Conservation (phyloP, 2,797 vertebrate species). For the Poecilia gillii region DNA sequence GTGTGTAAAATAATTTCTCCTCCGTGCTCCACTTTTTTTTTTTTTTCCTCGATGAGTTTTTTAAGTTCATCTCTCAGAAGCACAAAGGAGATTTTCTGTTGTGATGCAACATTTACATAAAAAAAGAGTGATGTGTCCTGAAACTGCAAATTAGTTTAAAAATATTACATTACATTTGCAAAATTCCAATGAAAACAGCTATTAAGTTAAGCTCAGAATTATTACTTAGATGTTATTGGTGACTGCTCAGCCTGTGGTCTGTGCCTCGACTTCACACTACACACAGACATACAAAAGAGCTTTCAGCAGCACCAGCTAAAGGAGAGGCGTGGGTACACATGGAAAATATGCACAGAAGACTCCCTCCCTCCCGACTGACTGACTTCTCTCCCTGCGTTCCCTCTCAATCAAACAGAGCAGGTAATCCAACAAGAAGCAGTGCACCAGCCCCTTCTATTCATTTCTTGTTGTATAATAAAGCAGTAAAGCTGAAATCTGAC, state of each 20-base stretch:
- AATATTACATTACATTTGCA: neutral
- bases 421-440: constrained; percentile 61
- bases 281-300: constrained; percentile 74
- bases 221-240: constrained; percentile 8
- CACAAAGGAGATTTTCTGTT: neutral
- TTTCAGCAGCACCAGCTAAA: constrained; percentile 70
- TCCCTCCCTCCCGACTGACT: constrained; percentile 28
- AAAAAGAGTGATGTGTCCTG: neutral
- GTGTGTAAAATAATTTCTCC: neutral
- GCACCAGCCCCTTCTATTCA: constrained; percentile 47
- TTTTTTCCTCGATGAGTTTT: neutral
- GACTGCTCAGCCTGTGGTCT: constrained; percentile 18
- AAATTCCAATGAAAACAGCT: constrained; percentile 2
- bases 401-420: constrained; percentile 66
- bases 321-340: constrained; percentile 63
- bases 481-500: constrained; percentile 62
- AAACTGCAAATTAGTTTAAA: neutral
- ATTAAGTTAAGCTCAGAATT: neutral
- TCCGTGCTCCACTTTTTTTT: neutral
- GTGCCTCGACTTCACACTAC: constrained; percentile 46
- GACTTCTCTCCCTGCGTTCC: constrained; percentile 23
- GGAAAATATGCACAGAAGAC: constrained; percentile 73
- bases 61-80: neutral
- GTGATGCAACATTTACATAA: neutral
- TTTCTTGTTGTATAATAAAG: constrained; percentile 58